Evolutionary conservation across 64 coral and sea anemone species (phyloP), one percentile per base, ranked within the genome.

Genomic region (Stichodactyla helianthus): DNA sequence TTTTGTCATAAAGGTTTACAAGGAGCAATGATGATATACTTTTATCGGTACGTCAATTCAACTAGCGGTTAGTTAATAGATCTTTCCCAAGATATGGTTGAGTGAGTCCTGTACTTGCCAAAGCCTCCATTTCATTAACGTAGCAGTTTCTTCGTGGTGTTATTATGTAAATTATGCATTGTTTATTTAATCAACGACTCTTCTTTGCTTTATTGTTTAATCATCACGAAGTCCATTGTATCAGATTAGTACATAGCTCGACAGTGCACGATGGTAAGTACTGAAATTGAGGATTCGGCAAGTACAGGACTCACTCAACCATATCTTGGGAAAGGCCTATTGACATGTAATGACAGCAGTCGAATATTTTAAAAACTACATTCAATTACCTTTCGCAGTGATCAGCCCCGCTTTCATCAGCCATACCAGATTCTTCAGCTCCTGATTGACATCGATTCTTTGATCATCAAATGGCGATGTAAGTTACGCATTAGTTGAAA

Each of bases 391-490:
- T 93, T 54, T 59, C 54, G 12, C 79, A 92, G 87, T 77, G 87
- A 95, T 77, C 87, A 89, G 70, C 90, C 94, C 12, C 88, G 94
- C 58, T 91, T 93, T 31, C 91, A 88, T 54, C 96, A 98, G 63
- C 96, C 96, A 5, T 98, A 86, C 77, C 95, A 98, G 44, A 89
- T 98, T 54, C 93, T 98, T 87, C 88, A 94, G 52, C 86, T 99
- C 55, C 86, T 99, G 50, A 95, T 99, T 93, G 97, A 99, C 71
- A 99, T 99, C 28, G 97, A 99, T 77, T 95, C 90, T 18, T 83
- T 88, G 50, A 84, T 99, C 44, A 99, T 86, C 62, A 99, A 99
- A 78, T 99, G 97, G 97, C 87, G 97, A 53, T 99, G 97, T 99
- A 93, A 99, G 97, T 94, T 2, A 7, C 8, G 25, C 14, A 31